These are phyloP conservation scores for Notospermus geniculatus DNA, from an alignment of 1,140 invertebrate species.

Conservation along the genomic window DNA sequence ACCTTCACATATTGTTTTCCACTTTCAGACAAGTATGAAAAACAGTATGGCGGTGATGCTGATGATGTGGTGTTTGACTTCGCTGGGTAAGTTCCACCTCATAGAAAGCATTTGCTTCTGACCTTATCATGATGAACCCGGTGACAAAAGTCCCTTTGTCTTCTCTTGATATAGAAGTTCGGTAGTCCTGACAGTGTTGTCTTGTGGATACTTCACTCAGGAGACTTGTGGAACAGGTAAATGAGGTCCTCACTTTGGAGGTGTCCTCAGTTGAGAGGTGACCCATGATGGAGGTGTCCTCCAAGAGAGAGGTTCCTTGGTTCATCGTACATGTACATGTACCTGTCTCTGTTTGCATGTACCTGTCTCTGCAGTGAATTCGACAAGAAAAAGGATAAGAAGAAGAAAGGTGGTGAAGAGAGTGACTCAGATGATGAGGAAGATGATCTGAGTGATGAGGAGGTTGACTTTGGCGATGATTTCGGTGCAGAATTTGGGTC, in stretches of 20 bases:
- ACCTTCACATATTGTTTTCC: slow-evolving; percentile 11
- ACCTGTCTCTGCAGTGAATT: slow-evolving; percentile 27
- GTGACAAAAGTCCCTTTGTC: no score
- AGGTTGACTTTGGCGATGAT: slow-evolving; percentile 42
- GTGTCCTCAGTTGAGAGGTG: slow-evolving; percentile 5
- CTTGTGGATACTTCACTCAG: no score
- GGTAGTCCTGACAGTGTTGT: no score
- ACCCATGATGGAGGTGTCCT: no score
- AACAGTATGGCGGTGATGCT: slow-evolving; percentile 29
- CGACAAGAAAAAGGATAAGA: slow-evolving; percentile 25
- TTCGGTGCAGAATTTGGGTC: slow-evolving; percentile 51
- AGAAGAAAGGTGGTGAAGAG: slow-evolving; percentile 14
- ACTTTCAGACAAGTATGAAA: slow-evolving; percentile 42
- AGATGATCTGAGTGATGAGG: slow-evolving; percentile 34
- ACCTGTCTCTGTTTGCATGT: no score
- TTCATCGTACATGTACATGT: no score
- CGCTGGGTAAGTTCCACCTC: slow-evolving; percentile 36
- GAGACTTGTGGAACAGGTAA: no score
- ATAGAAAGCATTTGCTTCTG: no score
- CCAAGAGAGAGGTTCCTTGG: no score
- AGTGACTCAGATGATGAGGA: slow-evolving; percentile 25
- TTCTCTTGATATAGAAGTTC: no score
- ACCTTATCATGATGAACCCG: no score
- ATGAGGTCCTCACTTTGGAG: no score
- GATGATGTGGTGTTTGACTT: slow-evolving; percentile 42